Conservation (phyloP, 2,888 invertebrate genomes). For the Uloborus plumipes region DNA sequence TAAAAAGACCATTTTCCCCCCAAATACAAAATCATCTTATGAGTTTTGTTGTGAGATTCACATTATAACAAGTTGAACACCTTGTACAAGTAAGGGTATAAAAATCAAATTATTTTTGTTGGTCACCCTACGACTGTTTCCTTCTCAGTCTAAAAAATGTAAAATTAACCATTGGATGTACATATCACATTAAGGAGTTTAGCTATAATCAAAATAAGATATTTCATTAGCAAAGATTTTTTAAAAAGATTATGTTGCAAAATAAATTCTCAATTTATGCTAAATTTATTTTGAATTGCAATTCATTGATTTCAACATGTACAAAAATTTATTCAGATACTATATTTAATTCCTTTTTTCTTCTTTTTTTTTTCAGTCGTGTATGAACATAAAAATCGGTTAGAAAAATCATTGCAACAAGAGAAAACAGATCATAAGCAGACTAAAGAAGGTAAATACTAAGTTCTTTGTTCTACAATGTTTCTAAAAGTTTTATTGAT, state of each 20-base stretch:
- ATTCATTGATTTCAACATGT: too few species aligned
- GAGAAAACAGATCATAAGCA: conserved; percentile 64
- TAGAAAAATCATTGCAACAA: conserved; percentile 64
- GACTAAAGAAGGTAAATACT: conserved; percentile 55
- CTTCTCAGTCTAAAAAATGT: too few species aligned
- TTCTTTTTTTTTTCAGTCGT: conserved; percentile 46
- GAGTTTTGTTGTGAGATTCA: neutral
- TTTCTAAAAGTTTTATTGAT: neutral
- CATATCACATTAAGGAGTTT: too few species aligned
- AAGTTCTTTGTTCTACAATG: neutral
- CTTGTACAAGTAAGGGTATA: neutral
- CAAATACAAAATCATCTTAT: neutral
- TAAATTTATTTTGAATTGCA: too few species aligned
- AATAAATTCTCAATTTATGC: neutral
- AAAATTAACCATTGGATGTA: too few species aligned
- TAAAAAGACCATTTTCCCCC: neutral
- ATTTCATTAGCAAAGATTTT: neutral
- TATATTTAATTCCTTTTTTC: neutral
- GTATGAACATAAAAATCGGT: conserved; percentile 64
- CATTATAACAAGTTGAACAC: neutral
- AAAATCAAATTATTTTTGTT: too few species aligned
- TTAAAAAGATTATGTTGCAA: neutral
- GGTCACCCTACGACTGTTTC: too few species aligned
- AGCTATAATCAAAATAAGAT: too few species aligned
- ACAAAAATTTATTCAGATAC: too few species aligned